Conservation (phyloP, 2,113 vertebrate genomes). For the Rostratula benghalensis region DNA sequence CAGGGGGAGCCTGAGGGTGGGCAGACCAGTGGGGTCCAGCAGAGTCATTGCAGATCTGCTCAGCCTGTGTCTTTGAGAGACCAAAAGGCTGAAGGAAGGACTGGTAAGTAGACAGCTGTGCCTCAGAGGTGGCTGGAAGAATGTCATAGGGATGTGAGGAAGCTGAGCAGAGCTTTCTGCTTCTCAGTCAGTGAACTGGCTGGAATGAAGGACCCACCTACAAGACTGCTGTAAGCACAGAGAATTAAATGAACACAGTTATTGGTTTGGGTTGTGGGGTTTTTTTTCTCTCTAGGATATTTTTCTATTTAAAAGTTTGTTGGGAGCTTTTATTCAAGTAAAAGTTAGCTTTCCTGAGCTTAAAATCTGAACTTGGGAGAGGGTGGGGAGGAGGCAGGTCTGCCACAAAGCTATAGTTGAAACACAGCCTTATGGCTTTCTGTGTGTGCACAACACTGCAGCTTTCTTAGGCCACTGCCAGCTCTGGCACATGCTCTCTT, state of each 20-base stretch:
- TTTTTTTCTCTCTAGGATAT: neutral
- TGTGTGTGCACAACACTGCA: rapidly evolving
- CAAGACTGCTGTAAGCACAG: neutral
- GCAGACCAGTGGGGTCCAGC: neutral
- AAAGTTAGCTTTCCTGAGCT: neutral
- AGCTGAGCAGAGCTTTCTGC: neutral
- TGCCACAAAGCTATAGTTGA: neutral
- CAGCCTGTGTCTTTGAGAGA: neutral
- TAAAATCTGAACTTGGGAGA: neutral
- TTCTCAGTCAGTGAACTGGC: neutral
- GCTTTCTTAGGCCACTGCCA: neutral
- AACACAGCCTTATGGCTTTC: neutral
- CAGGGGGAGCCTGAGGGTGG: neutral
- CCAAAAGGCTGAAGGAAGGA: neutral
- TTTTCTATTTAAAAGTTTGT: neutral
- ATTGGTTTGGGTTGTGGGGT: too few relatives aligned
- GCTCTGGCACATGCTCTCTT: neutral
- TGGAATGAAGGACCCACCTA: neutral
- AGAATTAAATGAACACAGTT: neutral
- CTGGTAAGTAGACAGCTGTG: neutral
- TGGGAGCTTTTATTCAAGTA: neutral
- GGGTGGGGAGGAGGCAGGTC: neutral
- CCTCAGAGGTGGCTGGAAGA: neutral
- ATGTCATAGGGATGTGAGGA: neutral
- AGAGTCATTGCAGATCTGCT: neutral